A percentile compares a stretch with the other conserved stretches of the same genome.
These are phyloP conservation scores for Mus musculus DNA, from an alignment of 2,113 vertebrate species.

Conservation along the genomic window GRCm39 chrX:70435501-70436000, in stretches of 20 bases:
- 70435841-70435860: no score
- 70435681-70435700: background rate
- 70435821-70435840: no score
- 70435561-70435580: conserved; percentile 31
- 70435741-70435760: background rate
- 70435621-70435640: background rate
- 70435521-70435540: background rate
- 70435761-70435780: no score
- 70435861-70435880: no score
- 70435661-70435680: background rate
- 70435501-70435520: conserved; percentile 1
- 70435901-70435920: no score
- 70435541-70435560: background rate
- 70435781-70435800: no score
- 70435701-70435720: background rate
- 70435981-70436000: conserved; percentile 15
- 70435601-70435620: conserved; percentile 52
- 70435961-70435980: no score
- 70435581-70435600: conserved; percentile 29
- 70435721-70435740: background rate
- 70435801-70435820: no score
- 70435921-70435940: no score
- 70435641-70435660: background rate
- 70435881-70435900: no score
- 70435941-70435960: background rate